phyloP scores from a whole-genome alignment of 1,140 invertebrate species.

The Rhyzopertha dominica region DNA sequence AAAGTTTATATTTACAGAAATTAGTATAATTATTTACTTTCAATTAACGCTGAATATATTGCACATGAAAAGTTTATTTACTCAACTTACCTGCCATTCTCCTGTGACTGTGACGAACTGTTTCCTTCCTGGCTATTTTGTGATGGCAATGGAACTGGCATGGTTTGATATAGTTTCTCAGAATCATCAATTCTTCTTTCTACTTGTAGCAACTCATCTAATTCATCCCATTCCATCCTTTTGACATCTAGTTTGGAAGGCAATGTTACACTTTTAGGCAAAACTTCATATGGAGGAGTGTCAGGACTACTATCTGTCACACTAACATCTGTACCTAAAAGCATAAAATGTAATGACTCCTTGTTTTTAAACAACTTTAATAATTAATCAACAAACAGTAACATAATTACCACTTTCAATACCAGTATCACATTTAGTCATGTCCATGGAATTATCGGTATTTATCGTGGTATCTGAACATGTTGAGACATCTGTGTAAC shows the following conservation, averaged over 20 bases:
- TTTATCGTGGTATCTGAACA: conserved; percentile 30
- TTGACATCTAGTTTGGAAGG: conserved; percentile 65
- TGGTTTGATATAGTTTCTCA: conserved; percentile 66
- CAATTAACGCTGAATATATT: too few relatives aligned
- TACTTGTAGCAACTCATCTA: conserved; percentile 64
- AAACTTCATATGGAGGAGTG: conserved; percentile 23
- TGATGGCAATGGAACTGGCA: conserved; percentile 61
- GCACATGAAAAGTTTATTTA: too few relatives aligned
- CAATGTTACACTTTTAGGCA: conserved; percentile 55
- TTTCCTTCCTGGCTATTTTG: conserved; percentile 47
- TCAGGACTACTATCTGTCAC: conserved; percentile 24
- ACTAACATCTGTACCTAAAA: too few relatives aligned
- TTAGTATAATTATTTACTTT: too few relatives aligned
- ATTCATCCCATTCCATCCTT: conserved; percentile 63
- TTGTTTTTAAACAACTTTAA: too few relatives aligned
- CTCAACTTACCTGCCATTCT: conserved; percentile 16
- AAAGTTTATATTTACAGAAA: too few relatives aligned
- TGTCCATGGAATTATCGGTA: conserved; percentile 24
- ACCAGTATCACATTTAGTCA: conserved; percentile 27
- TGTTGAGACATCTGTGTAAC: conserved; percentile 39
- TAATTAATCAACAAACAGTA: too few relatives aligned
- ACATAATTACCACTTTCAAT: conserved; percentile 35
- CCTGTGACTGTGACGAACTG: conserved; percentile 33
- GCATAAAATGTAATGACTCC: too few relatives aligned
- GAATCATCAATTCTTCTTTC: conserved; percentile 60